Percentiles rank a stretch among this genome's conserved stretches.
These are phyloP conservation scores for Neocrepidodera transversa DNA, from an alignment of 2,888 invertebrate genomes.

Conservation along the genomic window DNA sequence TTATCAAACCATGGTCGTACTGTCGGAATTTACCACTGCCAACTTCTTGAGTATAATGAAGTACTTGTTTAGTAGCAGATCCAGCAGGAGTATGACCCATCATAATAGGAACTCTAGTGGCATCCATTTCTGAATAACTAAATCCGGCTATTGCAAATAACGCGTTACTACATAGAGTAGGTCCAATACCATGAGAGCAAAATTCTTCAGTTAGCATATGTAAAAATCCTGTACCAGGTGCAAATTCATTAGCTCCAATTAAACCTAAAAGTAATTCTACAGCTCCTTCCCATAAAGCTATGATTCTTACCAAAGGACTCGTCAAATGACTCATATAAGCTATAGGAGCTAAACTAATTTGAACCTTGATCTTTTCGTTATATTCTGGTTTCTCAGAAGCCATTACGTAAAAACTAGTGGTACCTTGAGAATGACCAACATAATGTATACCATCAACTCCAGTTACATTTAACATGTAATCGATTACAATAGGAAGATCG, in stretches of 20 bases:
- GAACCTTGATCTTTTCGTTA: constrained; percentile 70
- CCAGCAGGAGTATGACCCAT: constrained; percentile 52
- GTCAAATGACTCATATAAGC: constrained; percentile 67
- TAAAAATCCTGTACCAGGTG: constrained; percentile 66
- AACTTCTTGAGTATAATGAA: constrained; percentile 76
- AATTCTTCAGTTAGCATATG: constrained; percentile 33
- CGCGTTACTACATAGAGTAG: constrained; percentile 49
- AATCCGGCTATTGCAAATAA: constrained; percentile 55
- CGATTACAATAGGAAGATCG: constrained; percentile 84
- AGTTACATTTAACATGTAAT: constrained; percentile 69
- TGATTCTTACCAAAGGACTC: constrained; percentile 49
- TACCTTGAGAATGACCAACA: constrained; percentile 81
- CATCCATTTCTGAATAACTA: constrained; percentile 52
- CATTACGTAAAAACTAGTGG: constrained; percentile 66
- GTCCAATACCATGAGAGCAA: constrained; percentile 22
- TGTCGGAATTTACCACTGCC: constrained; percentile 59
- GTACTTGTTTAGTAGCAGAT: constrained; percentile 69
- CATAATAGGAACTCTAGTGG: constrained; percentile 46
- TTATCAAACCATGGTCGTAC: constrained; percentile 60
- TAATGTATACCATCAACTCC: constrained; percentile 71
- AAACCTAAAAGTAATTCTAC: constrained; percentile 31
- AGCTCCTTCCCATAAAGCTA: constrained; percentile 44
- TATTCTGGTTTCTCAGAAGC: constrained; percentile 71
- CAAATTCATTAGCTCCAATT: constrained; percentile 68
- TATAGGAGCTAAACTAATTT: constrained; percentile 75